Evolutionary conservation across 1,140 invertebrate species (phyloP), one percentile per base, ranked within the genome.

Genomic region (Eriocheir sinensis): DNA sequence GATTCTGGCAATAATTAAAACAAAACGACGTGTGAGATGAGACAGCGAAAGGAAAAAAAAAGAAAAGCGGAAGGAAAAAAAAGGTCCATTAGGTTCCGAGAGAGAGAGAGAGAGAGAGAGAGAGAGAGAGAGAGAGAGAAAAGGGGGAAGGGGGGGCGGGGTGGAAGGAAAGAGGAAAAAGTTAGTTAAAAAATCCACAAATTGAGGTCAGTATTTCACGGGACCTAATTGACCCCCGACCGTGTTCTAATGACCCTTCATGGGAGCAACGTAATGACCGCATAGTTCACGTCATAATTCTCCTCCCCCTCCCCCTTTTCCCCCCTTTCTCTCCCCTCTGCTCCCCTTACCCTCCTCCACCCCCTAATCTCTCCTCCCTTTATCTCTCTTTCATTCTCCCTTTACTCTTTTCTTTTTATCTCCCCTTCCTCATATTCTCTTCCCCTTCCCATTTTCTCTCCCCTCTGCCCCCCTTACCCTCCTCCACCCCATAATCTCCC

Each of bases 191-290:
- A 48, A 8, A 48, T 8, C 15, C 4, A 15, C 4, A 72, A 72
- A 72, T 72, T 72, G 60, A 72, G 60, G 60, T 72, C 60, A 72
- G 60, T 72, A 72, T 72, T 72, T 72, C 60, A 72, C 60, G 60
- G n/a, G 21, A 72, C 60, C 1, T 72, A 72, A 72, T 72, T 72
- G 60, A 72, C 60, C 60, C 60, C 60, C 60, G 8, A 72, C 60
- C 8, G 2, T n/a, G 60, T n/a, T 21, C 60, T 72, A 72, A 72
- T 72, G 60, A 72, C 27, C 60, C 60, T 72, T 72, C 21, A n/a
- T 6, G 60, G 60, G 1, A 8, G 60, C 6, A 21, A n/a, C 8
- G 60, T 72, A 60, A 60, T 60, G 17, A 21, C 17, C 17, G 2
- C 53, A 72, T 72, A 72, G 60, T 72, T 72, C 60, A 72, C 8